A percentile compares a stretch with the other conserved stretches of the same genome.
phyloP scores from a whole-genome alignment of 2,113 vertebrate species.

The Thoracochromis brauschi region DNA sequence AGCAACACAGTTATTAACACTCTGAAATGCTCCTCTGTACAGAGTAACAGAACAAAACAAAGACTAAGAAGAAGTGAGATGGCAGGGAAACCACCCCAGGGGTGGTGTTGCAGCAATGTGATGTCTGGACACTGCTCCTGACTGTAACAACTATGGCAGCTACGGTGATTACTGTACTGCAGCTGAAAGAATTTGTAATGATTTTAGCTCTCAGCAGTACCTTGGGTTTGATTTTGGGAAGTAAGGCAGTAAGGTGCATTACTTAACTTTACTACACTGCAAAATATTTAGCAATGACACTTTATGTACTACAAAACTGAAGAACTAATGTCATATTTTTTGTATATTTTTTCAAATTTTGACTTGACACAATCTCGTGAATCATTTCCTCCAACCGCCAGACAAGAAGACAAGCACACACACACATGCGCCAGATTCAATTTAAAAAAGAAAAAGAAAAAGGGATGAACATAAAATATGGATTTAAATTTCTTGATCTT shows the following conservation, averaged over 20 bases:
- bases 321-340: not conserved
- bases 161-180: not conserved
- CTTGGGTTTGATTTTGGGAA: not conserved
- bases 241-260: not conserved
- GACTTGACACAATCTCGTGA: not conserved
- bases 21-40: not conserved
- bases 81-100: not conserved
- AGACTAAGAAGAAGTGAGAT: not conserved
- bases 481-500: not conserved
- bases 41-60: not conserved
- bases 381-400: not conserved
- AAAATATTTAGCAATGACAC: not conserved
- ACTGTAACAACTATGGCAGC: not conserved
- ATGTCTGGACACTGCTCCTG: not conserved
- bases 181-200: not conserved
- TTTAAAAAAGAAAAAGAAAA: not conserved
- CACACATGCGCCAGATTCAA: not conserved
- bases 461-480: not conserved
- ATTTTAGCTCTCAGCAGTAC: not conserved
- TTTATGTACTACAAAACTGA: not conserved
- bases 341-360: not conserved
- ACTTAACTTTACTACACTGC: not conserved
- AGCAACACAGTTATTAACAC: not conserved
- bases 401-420: not conserved
- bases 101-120: not conserved